Base-by-base conservation (phyloP, 2,113 vertebrate genomes). In the Brachyhypopomus occidentalis region DNA sequence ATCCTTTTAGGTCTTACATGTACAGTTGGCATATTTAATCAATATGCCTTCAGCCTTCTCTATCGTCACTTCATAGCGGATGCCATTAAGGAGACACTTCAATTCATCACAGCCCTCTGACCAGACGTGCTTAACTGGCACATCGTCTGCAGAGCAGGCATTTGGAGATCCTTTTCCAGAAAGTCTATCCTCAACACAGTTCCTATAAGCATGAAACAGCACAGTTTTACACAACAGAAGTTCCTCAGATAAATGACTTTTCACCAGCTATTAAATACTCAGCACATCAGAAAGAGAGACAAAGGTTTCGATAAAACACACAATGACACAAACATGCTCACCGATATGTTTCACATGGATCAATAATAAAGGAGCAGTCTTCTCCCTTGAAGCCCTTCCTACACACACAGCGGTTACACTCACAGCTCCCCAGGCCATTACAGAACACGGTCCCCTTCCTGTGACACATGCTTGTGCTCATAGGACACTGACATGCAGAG, bases 321-420 rank as follows among this genome's bases (percentile, higher is more conserved):
- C n/a, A n/a, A n/a, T n/a, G 17, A 25, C 2, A 73, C 38, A 9
- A 30, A 30, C 2, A 30, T 62, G 87, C 88, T 88, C 69, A 90
- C 92, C 80, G 64, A 52, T 85, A 82, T 36, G 0, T 82, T 60
- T 83, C 73, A 0, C 94, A 95, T 3, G 79, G 77, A 0, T 89
- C 86, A 30, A 45, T 72, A 55, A 92, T 91, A 55, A 48, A 34
- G 1, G 87, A 75, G 75, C 94, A 95, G 56, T 87, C 81, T 1
- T 81, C 64, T 58, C 90, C 92, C 0, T 76, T 73, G 75, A 94
- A 93, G 17, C 88, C 90, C 0, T 63, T 0, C 0, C 83, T 11
- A 83, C 94, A 95, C 2, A 81, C 52, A 84, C 94, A 95, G 20
- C 56, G 79, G 87, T 93, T 92, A 80, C 94, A 95, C 2, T 12